phyloP scores from a whole-genome alignment of 2,888 invertebrate genomes.

The Acronicta psi region DNA sequence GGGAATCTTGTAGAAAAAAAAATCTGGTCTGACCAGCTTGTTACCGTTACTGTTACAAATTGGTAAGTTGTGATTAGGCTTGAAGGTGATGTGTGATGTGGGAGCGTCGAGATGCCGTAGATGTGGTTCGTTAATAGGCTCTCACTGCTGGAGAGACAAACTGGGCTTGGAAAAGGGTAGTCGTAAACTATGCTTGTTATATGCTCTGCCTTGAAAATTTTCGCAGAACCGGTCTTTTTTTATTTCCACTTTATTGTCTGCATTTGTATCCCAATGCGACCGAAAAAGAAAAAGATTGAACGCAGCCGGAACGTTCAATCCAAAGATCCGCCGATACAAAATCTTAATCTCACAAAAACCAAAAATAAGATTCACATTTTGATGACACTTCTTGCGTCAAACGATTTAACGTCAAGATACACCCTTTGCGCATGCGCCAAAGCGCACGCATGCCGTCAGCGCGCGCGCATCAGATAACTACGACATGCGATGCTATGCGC shows the following conservation, averaged over 20 bases:
- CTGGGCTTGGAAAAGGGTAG: slow-evolving; percentile 1
- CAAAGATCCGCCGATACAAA: slow-evolving; percentile 31
- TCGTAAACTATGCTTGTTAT: slow-evolving; percentile 20
- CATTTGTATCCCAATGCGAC: background rate
- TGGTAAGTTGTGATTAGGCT: slow-evolving; percentile 45
- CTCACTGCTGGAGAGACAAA: background rate
- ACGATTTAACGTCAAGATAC: slow-evolving; percentile 64
- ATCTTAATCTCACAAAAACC: slow-evolving; percentile 28
- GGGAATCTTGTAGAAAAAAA: slow-evolving; percentile 45
- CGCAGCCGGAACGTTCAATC: slow-evolving; percentile 7
- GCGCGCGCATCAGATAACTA: slow-evolving; percentile 74
- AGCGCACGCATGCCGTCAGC: slow-evolving; percentile 71
- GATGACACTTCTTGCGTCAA: slow-evolving; percentile 51
- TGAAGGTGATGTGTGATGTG: slow-evolving; percentile 35
- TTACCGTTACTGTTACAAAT: slow-evolving; percentile 53
- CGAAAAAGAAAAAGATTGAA: slow-evolving; percentile 1
- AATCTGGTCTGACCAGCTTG: slow-evolving; percentile 45
- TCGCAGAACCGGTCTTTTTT: slow-evolving; percentile 16
- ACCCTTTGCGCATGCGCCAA: slow-evolving; percentile 61
- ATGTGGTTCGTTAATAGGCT: slow-evolving; percentile 22
- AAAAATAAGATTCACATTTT: slow-evolving; percentile 41
- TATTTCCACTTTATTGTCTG: background rate
- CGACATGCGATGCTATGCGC: slow-evolving; percentile 58
- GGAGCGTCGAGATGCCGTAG: slow-evolving; percentile 17
- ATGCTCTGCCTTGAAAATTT: background rate